phyloP scores from a whole-genome alignment of 30 jellyfish, hydroid and myxozoan species.

The Pseudorhiza aurosa region DNA sequence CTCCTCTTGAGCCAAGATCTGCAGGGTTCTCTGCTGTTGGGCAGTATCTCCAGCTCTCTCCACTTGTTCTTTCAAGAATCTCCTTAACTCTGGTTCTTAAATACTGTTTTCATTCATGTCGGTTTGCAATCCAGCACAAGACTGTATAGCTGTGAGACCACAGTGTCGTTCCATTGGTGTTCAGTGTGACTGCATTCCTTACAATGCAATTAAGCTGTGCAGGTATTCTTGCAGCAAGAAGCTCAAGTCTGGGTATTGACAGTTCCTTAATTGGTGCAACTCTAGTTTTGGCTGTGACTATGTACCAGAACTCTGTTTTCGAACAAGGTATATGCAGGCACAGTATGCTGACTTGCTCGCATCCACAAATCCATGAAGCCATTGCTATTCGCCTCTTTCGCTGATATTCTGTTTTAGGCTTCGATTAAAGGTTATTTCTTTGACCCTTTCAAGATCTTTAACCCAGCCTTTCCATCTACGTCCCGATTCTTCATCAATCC shows the following conservation, averaged over 20 bases:
- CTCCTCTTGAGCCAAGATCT: conserved; percentile 64
- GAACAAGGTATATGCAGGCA: conserved; percentile 10
- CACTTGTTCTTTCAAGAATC: conserved; percentile 2
- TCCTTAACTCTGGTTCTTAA: conserved; percentile 39
- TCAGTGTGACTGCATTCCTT: background rate
- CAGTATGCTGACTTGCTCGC: conserved; percentile 28
- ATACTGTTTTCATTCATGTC: conserved; percentile 28
- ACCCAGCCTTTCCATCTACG: background rate
- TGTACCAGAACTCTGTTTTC: background rate
- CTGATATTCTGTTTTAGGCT: no score
- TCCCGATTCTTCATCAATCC: background rate
- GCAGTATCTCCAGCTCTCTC: conserved; percentile 20
- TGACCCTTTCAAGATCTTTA: background rate
- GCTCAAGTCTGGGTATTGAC: conserved; percentile 38
- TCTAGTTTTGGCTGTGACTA: conserved; percentile 14
- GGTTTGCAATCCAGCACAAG: conserved; percentile 19
- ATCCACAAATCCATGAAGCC: conserved; percentile 28
- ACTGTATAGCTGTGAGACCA: conserved; percentile 58
- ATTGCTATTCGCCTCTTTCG: background rate
- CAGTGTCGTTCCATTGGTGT: background rate
- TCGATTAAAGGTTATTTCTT: background rate
- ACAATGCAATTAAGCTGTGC: conserved; percentile 5
- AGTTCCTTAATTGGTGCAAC: conserved; percentile 32
- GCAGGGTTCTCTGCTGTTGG: conserved; percentile 54
- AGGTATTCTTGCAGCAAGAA: conserved; percentile 12